Base-by-base conservation (phyloP, 2,113 vertebrate genomes). In the Mesitornis unicolor region DNA sequence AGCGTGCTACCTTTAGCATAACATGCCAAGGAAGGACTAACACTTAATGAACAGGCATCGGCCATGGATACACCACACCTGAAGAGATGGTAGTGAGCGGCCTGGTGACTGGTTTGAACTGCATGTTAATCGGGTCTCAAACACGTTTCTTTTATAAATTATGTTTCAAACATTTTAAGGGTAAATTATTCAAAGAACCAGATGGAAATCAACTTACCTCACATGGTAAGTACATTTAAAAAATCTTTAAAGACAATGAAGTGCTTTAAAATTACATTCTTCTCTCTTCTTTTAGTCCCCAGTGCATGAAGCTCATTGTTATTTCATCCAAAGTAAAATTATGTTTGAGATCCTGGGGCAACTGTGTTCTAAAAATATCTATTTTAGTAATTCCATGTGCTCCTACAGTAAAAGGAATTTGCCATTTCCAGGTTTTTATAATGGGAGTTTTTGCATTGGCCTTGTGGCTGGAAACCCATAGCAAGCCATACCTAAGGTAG, bases 61-160 rank as follows among this genome's bases (percentile, higher is more conserved):
- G 45, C n/a, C 31, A 21, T 35, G 13, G 13, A 8, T 9, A 2
- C 5, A 4, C 28, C 12, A 0, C 17, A 13, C 10, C 29, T 43
- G 24, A 26, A 57, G 21, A 26, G 16, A 33, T 0, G 5, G 19
- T 22, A 38, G 28, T 1, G 2, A 15, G 24, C 3, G 1, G 25
- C 22, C 25, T 64, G 53, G 13, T 47, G 43, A 24, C 36, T 18
- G 43, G 1, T 77, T 82, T 11, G 57, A 61, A 22, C 24, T 36
- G 69, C 29, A 14, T 2, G 0, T 40, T 77, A 9, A 35, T 36
- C 43, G 64, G 20, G 18, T 59, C 29, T 74, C 53, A 51, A 21
- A 68, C 16, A 36, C 20, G 12, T 47, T 73, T 28, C 18, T 56
- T 80, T 73, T 53, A 33, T 22, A 80, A 83, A 47, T 47, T 5